A percentile compares a stretch with the other conserved stretches of the same genome.
These are phyloP conservation scores for Propithecus deckenii DNA, from an alignment of 2,797 vertebrate genomes.

Conservation along the genomic window DNA sequence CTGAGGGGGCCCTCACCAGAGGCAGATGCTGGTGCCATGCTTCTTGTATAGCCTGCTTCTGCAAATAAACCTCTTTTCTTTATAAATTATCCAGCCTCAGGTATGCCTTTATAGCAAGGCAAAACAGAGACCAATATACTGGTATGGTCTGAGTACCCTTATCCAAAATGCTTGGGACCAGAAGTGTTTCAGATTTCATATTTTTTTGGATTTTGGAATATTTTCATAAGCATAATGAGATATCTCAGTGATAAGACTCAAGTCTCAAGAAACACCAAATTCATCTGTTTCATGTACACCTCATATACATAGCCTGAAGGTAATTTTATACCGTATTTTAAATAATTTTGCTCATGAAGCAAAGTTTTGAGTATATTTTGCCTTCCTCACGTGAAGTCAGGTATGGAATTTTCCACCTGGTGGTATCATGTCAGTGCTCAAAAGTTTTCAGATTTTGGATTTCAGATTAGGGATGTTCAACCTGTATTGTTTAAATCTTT, in stretches of 20 bases:
- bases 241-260: neutral
- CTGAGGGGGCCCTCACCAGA: neutral
- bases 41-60: neutral
- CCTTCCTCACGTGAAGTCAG: neutral
- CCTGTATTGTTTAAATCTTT: neutral
- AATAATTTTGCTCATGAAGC: neutral
- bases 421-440: neutral
- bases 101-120: neutral
- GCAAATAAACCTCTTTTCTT: neutral
- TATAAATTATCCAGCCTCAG: neutral
- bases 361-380: neutral
- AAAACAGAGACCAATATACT: neutral
- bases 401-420: neutral
- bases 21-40: neutral
- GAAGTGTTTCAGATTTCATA: neutral
- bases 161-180: neutral
- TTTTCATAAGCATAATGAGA: neutral
- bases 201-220: neutral
- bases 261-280: neutral
- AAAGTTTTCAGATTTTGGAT: neutral
- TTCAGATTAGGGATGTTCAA: neutral
- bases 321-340: neutral
- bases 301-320: neutral
- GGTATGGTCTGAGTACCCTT: neutral
- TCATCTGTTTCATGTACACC: neutral